Percentiles rank a stretch among this genome's conserved stretches.
Conservation (phyloP, 2,797 vertebrate species). For the Arctocebus calabarensis region DNA sequence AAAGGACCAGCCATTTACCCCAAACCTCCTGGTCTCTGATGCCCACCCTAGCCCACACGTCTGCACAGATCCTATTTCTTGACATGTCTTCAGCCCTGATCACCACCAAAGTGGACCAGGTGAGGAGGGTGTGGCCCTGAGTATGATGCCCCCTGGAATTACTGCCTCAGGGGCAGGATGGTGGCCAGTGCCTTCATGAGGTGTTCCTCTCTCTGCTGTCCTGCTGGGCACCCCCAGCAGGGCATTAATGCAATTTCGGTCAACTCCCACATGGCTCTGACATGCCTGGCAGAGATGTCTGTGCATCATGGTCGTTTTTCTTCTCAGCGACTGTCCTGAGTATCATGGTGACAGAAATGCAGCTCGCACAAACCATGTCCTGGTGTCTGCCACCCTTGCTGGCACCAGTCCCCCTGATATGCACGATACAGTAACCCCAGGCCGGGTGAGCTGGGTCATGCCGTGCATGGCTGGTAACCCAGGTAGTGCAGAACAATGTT, state of each 20-base stretch:
- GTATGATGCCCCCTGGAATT: no score
- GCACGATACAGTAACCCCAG: fast-evolving
- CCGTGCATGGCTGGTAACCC: no score
- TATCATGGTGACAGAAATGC: no score
- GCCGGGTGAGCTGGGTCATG: neutral
- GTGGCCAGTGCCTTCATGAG: no score
- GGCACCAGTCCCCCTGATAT: neutral
- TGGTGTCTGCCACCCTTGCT: neutral
- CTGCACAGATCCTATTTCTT: neutral
- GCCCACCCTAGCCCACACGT: fast-evolving
- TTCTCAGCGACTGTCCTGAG: no score
- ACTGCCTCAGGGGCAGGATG: no score
- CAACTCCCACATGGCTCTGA: fast-evolving
- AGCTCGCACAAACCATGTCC: no score
- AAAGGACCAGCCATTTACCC: neutral
- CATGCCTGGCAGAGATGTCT: neutral
- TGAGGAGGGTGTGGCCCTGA: neutral
- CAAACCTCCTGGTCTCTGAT: neutral
- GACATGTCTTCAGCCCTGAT: neutral
- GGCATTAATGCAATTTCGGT: fast-evolving
- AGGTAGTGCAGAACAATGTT: neutral
- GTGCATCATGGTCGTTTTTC: neutral
- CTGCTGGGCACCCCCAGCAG: neutral
- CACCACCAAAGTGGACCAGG: neutral
- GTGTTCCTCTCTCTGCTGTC: neutral